These are phyloP conservation scores for Meles meles DNA, from an alignment of 2,113 vertebrate genomes.

Conservation along the genomic window DNA sequence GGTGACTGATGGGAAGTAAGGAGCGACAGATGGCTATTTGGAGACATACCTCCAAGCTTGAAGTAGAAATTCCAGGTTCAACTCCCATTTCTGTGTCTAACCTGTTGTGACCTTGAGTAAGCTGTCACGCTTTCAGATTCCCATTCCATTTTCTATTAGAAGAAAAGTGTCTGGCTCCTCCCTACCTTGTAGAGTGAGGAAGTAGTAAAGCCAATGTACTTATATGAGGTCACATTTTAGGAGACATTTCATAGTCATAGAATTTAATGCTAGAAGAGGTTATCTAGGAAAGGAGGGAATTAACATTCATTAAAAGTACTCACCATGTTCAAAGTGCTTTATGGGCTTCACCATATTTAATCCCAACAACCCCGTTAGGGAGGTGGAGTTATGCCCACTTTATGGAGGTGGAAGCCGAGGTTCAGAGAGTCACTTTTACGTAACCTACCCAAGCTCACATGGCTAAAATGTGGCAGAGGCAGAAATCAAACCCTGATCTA, in stretches of 20 bases:
- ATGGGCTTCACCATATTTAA: not conserved
- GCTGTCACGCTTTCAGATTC: not conserved
- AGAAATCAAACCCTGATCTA: not conserved
- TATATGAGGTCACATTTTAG: not conserved
- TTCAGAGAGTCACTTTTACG: not conserved
- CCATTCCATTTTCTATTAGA: not conserved
- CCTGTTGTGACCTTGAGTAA: not conserved
- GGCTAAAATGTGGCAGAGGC: not conserved
- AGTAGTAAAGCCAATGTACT: not conserved
- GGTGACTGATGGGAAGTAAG: not conserved
- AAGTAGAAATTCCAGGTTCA: not conserved
- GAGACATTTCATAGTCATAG: not conserved
- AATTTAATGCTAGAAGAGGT: conserved; percentile 18
- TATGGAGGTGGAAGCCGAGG: not conserved
- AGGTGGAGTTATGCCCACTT: not conserved
- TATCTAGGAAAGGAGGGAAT: not conserved
- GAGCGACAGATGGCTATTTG: not conserved
- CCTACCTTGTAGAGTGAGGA: not conserved
- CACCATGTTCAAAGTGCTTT: not conserved
- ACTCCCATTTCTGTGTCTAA: not conserved
- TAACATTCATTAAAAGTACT: conserved; percentile 2
- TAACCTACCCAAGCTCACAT: not conserved
- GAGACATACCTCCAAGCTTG: not conserved
- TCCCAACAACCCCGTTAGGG: not conserved
- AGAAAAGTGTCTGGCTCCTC: not conserved